These are phyloP conservation scores for Calameuta pallipes DNA, from an alignment of 2,888 invertebrate genomes.

Conservation along the genomic window DNA sequence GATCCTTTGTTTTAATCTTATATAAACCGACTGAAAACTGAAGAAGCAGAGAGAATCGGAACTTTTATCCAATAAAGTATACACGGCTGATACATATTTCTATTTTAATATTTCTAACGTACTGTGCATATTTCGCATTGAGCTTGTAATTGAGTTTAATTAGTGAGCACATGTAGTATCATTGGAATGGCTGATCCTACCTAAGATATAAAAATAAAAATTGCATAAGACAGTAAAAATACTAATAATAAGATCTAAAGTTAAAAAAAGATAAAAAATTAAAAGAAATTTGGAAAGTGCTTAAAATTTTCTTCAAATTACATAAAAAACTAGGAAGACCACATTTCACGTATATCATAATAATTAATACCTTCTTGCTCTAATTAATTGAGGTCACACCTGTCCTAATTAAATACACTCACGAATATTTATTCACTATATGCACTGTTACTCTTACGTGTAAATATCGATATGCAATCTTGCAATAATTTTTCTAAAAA, in stretches of 20 bases:
- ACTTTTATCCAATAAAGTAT: not conserved
- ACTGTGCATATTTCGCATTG: slow-evolving; percentile 36
- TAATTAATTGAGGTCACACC: not conserved
- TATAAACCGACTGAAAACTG: not conserved
- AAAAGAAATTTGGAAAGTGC: not conserved
- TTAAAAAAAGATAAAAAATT: not conserved
- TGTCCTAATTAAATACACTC: not conserved
- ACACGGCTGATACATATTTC: not conserved
- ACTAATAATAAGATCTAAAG: not conserved
- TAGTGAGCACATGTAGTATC: slow-evolving; percentile 45
- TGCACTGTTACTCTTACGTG: not conserved
- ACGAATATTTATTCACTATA: not conserved
- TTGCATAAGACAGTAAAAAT: not conserved
- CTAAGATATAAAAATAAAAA: slow-evolving; percentile 8
- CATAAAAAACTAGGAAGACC: not conserved
- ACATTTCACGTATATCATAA: not conserved
- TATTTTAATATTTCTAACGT: not conserved
- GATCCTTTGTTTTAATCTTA: not conserved
- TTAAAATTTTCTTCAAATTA: not conserved
- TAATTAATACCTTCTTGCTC: not conserved
- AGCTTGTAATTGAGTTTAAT: slow-evolving; percentile 57
- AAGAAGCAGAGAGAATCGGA: not conserved
- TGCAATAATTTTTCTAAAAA: not conserved
- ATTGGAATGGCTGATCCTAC: slow-evolving; percentile 51
- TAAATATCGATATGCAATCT: not conserved